Conservation (phyloP, 2,888 invertebrate species). For the Standfussiana lucernea region DNA sequence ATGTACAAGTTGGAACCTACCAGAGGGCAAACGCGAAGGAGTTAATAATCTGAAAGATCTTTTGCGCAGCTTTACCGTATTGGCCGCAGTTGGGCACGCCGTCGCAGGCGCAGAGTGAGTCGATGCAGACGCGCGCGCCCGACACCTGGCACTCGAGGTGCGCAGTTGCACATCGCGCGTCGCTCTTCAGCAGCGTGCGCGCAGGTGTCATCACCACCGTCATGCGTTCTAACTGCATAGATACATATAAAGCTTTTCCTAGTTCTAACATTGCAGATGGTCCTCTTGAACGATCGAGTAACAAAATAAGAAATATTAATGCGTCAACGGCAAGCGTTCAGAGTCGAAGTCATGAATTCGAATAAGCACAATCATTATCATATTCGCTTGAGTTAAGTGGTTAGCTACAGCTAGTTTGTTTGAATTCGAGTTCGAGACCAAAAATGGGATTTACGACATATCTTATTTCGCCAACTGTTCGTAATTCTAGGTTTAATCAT, state of each 20-base stretch:
- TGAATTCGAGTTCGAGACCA: not conserved
- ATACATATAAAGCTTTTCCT: constrained; percentile 3
- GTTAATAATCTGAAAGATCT: not conserved
- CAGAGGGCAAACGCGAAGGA: not conserved
- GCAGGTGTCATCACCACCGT: constrained; percentile 82
- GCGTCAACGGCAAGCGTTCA: not conserved
- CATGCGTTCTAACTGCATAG: constrained; percentile 80
- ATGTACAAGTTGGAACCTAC: not conserved
- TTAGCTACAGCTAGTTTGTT: not conserved
- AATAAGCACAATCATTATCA: not conserved
- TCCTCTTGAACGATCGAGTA: not conserved
- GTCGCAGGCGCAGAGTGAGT: constrained; percentile 82
- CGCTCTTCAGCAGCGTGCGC: constrained; percentile 69
- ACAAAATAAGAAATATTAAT: not conserved
- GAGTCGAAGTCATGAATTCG: not conserved
- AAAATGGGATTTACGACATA: not conserved
- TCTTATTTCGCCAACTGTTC: not conserved
- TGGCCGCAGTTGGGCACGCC: constrained; percentile 87
- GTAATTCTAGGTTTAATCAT: not conserved
- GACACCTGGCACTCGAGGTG: constrained; percentile 84
- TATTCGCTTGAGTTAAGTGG: not conserved
- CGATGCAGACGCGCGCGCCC: constrained; percentile 84
- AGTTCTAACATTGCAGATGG: not conserved
- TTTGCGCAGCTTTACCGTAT: constrained; percentile 72
- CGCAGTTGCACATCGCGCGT: constrained; percentile 69